phyloP scores from a whole-genome alignment of 2,888 invertebrate genomes.

The Belgica antarctica region DNA sequence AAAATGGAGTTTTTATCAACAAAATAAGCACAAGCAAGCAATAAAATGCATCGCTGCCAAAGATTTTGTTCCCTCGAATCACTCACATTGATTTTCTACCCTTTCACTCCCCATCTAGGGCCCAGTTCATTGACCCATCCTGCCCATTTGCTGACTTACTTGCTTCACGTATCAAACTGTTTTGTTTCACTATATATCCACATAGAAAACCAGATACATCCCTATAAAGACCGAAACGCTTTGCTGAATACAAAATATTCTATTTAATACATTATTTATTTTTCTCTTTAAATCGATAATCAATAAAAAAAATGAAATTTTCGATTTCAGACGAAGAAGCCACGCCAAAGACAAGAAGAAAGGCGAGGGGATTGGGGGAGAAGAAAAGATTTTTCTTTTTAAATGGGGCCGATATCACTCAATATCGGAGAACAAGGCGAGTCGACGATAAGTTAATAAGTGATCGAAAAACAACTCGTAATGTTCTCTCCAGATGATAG shows the following conservation, averaged over 20 bases:
- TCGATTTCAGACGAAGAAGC: constrained; percentile 41
- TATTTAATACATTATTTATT: constrained; percentile 42
- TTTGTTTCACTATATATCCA: constrained; percentile 39
- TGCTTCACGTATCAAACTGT: constrained; percentile 42
- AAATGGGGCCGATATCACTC: constrained; percentile 5
- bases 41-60: too few species aligned
- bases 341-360: too few species aligned
- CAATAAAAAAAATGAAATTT: constrained; percentile 42
- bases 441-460: constrained; percentile 20
- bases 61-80: too few species aligned
- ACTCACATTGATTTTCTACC: too few species aligned
- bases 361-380: neutral
- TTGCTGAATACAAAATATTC: constrained; percentile 35
- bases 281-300: constrained; percentile 39
- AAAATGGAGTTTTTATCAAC: too few species aligned
- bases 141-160: too few species aligned
- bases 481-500: constrained; percentile 8
- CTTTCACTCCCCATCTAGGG: too few species aligned
- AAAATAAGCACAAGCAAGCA: too few species aligned
- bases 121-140: too few species aligned
- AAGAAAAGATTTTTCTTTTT: neutral
- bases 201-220: constrained; percentile 20
- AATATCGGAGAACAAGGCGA: neutral
- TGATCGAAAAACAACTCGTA: neutral
- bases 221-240: constrained; percentile 36